Base-by-base conservation (phyloP, 2,113 vertebrate species). In the Nothocercus nigrocapillus region DNA sequence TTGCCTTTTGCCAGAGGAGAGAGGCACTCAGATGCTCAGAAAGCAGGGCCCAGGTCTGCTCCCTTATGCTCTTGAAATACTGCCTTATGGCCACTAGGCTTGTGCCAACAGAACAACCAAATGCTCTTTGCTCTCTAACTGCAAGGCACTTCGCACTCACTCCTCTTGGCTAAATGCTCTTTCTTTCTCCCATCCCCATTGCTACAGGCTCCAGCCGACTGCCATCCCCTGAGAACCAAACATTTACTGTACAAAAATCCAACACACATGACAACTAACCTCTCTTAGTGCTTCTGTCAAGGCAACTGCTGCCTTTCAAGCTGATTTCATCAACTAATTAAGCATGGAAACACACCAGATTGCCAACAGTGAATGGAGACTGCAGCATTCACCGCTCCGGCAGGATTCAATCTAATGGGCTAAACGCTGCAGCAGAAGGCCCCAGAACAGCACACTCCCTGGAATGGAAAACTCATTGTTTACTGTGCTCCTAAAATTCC, bases 261-360 rank as follows among this genome's bases (percentile, higher is more conserved):
- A 86, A n/a, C 47, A 82, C 47, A 82, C n/a, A 32, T 14, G 36
- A 96, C 47, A 64, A 59, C 68, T 82, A 87, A 27, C 38, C 62
- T 24, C n/a, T 7, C 85, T 76, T 53, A 32, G 18, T 68, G 92
- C 76, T 79, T 78, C 90, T 92, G 77, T 90, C 92, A 94, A 84
- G 69, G 69, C 90, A 96, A 95, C 47, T 82, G 74, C 85, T 95
- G 77, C 47, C 88, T 94, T 92, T 95, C 63, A 89, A 79, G 78
- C 30, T 89, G 80, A 96, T 96, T 93, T 94, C 90, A 38, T 84
- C 73, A 66, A 45, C 76, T 96, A 96, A 92, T 94, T 86, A 95
- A 90, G 77, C 92, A 89, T 82, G 40, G 69, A 93, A 78, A 59
- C 49, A 89, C 80, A 94, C 77, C 86, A 93, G 85, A 38, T 51